phyloP scores from a whole-genome alignment of 23 tunicate genomes.

The Trididemnum nubilum region DNA sequence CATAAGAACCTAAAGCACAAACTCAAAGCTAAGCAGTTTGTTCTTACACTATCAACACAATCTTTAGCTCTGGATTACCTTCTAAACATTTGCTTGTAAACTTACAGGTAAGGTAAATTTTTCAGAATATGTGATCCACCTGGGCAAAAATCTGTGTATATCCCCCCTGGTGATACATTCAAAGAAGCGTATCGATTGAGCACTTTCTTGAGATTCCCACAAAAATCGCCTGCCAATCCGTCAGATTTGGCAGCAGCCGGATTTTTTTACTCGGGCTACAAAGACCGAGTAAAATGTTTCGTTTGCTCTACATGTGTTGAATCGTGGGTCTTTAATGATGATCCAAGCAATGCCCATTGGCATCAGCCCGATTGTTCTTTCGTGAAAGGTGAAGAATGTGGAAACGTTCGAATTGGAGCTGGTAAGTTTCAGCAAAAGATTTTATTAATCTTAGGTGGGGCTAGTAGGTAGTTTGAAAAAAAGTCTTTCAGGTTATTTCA shows the following conservation, averaged over 20 bases:
- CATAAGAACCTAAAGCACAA: too few relatives aligned
- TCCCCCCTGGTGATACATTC: conserved; percentile 36
- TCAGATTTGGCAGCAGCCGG: conserved; percentile 26
- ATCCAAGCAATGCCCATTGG: conserved; percentile 15
- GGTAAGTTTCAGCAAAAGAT: too few relatives aligned
- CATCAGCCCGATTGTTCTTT: conserved; percentile 28
- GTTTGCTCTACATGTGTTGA: conserved; percentile 33
- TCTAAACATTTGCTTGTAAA: too few relatives aligned
- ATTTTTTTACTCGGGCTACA: conserved; percentile 47
- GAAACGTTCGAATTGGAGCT: conserved; percentile 31
- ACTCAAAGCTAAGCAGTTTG: too few relatives aligned
- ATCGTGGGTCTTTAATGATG: conserved; percentile 25
- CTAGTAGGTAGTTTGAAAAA: too few relatives aligned
- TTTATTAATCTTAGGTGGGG: too few relatives aligned
- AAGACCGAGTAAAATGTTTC: conserved; percentile 45
- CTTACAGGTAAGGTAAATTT: too few relatives aligned
- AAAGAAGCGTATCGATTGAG: conserved; percentile 35
- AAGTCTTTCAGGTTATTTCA: too few relatives aligned
- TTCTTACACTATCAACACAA: too few relatives aligned
- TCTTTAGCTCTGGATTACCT: too few relatives aligned
- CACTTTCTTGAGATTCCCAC: conserved; percentile 32
- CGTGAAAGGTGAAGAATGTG: conserved; percentile 34
- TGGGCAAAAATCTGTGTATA: conserved; percentile 31
- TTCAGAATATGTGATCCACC: conserved; percentile 30
- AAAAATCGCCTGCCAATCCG: conserved; percentile 2